Evolutionary conservation across 2,888 invertebrate species (phyloP), one percentile per base, ranked within the genome.

Genomic region (Dynastes grantii): DNA sequence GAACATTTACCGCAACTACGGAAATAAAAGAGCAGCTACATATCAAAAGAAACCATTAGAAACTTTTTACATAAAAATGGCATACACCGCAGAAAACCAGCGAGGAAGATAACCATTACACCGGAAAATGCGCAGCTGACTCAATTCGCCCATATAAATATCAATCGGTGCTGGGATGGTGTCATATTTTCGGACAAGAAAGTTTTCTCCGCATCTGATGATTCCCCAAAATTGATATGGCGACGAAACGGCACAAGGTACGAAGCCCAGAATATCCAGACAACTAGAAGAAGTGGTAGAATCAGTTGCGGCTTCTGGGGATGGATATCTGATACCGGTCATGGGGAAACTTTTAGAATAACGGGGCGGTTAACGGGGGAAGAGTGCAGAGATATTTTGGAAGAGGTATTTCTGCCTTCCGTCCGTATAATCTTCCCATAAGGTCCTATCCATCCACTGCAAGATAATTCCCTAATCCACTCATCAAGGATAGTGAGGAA

Each of bases 271-370:
- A 32, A 64, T 64, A 13, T 64, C 3, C 64, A 64, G n/a, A 2
- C 37, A 64, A 32, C 11, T 6, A 32, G 37, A 29, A 32, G 32
- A 64, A 32, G 32, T 64, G 64, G 64, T 8, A 6, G 64, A 13
- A 64, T 32, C 11, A 64, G 1, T 64, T 29, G 64, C 37, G 64
- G 32, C 29, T 64, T 64, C 1, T 64, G 64, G 64, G 64, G 64
- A 37, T n/a, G 32, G 64, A 64, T 64, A 9, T 37, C 13, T 32
- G 64, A 32, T 1, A 1, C 9, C 1, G 64, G 64, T 6, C 64
- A 0, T 5, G 37, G 64, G 64, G 13, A 64, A 64, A 32, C 32
- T 37, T 32, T 64, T 1, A 32, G 2, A 0, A 64, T 64, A 9
- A 32, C 29, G 2, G 64, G 64, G 5, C 1, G 64, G 11, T n/a